Percentiles rank a stretch among this genome's conserved stretches.
phyloP scores from a whole-genome alignment of 2,888 invertebrate species.

The Eupithecia insigniata region DNA sequence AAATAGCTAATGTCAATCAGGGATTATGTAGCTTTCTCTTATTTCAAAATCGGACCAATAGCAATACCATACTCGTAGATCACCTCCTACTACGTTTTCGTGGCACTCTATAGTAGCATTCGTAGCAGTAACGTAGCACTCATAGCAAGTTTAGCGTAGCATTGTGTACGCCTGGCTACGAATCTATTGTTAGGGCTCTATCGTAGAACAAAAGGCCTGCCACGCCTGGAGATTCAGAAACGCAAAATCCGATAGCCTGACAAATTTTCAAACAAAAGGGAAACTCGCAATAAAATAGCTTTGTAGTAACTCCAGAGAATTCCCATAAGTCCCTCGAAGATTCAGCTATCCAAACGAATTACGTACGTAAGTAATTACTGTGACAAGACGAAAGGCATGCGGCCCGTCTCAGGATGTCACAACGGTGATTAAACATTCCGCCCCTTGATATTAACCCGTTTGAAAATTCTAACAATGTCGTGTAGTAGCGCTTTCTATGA shows the following conservation, averaged over 20 bases:
- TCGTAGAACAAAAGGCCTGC: not conserved
- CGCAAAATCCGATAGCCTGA: not conserved
- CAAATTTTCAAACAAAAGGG: conserved; percentile 5
- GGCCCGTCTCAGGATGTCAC: conserved; percentile 63
- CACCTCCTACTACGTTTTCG: not conserved
- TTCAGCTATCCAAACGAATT: conserved; percentile 38
- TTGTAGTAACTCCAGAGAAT: conserved; percentile 21
- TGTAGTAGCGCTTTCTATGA: conserved; percentile 62
- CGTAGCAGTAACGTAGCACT: not conserved
- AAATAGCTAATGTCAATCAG: not conserved
- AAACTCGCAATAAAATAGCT: conserved; percentile 6
- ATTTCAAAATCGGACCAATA: not conserved
- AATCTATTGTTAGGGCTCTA: not conserved
- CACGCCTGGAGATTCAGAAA: not conserved
- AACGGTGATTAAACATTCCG: conserved; percentile 79
- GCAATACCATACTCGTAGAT: no score
- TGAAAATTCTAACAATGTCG: conserved; percentile 78
- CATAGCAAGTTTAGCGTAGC: not conserved
- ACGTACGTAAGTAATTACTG: conserved; percentile 38
- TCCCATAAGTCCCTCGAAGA: conserved; percentile 28
- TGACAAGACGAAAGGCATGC: conserved; percentile 47
- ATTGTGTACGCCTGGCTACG: not conserved
- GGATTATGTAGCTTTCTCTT: not conserved
- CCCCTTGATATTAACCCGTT: conserved; percentile 74
- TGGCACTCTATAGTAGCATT: not conserved